These are phyloP conservation scores for Drosophila takahashii DNA, from an alignment of 1,140 invertebrate species.

Conservation along the genomic window DNA sequence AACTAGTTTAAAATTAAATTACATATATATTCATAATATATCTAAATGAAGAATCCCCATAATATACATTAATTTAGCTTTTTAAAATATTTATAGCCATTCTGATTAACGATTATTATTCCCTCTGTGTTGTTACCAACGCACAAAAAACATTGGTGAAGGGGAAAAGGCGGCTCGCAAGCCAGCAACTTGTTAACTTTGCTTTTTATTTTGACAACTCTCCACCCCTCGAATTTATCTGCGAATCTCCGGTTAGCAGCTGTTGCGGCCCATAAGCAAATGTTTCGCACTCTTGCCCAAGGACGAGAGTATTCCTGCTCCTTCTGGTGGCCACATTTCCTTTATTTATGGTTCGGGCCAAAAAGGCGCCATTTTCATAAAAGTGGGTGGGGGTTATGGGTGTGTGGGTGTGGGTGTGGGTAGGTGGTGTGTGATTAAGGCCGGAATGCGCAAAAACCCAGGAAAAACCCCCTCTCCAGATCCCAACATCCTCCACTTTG, in stretches of 20 bases:
- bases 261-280: constrained; percentile 63
- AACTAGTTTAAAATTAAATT: no score
- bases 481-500: constrained; percentile 9
- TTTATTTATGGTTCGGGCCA: constrained; percentile 58
- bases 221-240: constrained; percentile 9
- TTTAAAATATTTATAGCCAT: no score
- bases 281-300: constrained; percentile 28
- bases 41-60: no score
- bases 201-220: constrained; percentile 71
- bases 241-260: constrained; percentile 53
- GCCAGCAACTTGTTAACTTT: constrained; percentile 76
- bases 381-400: not conserved
- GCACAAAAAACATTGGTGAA: not conserved
- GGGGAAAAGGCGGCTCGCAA: constrained; percentile 29
- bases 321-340: constrained; percentile 28
- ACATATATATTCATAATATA: no score
- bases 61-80: no score
- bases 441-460: not conserved
- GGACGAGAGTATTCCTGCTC: constrained; percentile 13
- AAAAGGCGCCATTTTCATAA: constrained; percentile 48
- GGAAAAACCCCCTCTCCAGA: not conserved
- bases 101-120: not conserved
- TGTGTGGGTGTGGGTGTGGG: not conserved
- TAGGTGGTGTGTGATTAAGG: constrained; percentile 58
- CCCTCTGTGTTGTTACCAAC: constrained; percentile 25